These are phyloP conservation scores for Thaumatotibia leucotreta DNA, from an alignment of 1,140 invertebrate genomes.

Conservation along the genomic window DNA sequence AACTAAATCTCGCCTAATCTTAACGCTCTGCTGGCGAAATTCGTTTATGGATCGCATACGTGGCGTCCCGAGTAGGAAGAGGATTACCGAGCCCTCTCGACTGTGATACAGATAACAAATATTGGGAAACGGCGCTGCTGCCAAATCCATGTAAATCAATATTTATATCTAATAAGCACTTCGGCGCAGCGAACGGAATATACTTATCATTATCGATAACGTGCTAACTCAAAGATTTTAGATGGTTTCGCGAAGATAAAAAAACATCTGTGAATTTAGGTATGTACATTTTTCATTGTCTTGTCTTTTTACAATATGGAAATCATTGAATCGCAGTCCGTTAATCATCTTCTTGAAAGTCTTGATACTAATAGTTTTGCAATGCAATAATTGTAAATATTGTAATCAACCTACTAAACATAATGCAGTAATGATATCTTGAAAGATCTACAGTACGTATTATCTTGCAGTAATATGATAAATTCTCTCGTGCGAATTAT, in stretches of 20 bases:
- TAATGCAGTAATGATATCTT: conserved; percentile 1
- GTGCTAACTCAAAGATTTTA: neutral
- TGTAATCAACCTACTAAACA: too few species aligned
- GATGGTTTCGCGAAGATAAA: neutral
- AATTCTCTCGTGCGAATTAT: neutral
- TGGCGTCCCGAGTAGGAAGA: conserved; percentile 41
- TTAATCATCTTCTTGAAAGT: too few species aligned
- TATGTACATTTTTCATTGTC: neutral
- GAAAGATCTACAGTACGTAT: neutral
- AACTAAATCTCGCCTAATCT: conserved; percentile 32
- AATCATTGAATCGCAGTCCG: neutral
- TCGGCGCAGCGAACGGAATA: conserved; percentile 14
- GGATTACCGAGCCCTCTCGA: conserved; percentile 45
- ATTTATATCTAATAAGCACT: conserved; percentile 16
- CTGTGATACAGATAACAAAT: conserved; percentile 46
- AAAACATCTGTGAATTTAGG: neutral
- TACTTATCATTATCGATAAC: conserved; percentile 8
- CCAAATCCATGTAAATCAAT: conserved; percentile 26
- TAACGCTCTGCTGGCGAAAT: conserved; percentile 43
- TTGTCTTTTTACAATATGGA: neutral
- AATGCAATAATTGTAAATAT: too few species aligned
- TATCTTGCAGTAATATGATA: conserved; percentile 8
- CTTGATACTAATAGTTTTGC: too few species aligned
- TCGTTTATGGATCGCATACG: conserved; percentile 49
- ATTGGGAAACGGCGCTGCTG: conserved; percentile 27